A percentile compares a stretch with the other conserved stretches of the same genome.
Conservation (phyloP, 2,888 invertebrate species). For the Tipula unca region DNA sequence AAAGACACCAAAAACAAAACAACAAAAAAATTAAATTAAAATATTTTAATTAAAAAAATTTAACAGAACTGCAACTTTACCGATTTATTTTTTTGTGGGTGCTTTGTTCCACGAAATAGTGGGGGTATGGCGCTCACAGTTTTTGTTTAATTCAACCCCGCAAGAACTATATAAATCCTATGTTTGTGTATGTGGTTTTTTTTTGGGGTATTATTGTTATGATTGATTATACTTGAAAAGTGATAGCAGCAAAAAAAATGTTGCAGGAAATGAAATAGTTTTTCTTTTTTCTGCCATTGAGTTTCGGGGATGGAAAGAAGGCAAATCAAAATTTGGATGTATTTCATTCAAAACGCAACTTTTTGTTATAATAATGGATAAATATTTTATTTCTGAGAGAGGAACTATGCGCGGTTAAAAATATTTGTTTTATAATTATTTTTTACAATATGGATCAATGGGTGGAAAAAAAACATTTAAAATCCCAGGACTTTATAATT, state of each 20-base stretch:
- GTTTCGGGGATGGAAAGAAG: background rate
- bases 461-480: too few relatives aligned
- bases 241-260: background rate
- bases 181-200: background rate
- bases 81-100: background rate
- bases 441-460: too few relatives aligned
- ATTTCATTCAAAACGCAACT: background rate
- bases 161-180: background rate
- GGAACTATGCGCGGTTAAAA: too few relatives aligned
- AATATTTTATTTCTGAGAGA: too few relatives aligned
- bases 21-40: background rate
- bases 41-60: constrained; percentile 2
- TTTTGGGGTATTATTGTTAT: background rate
- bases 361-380: too few relatives aligned
- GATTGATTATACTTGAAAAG: constrained; percentile 8
- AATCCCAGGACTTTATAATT: too few relatives aligned
- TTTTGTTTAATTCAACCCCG: background rate
- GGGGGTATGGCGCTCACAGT: background rate
- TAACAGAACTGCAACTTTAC: background rate
- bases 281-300: background rate
- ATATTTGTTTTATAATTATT: too few relatives aligned
- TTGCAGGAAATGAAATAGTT: background rate
- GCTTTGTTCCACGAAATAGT: background rate
- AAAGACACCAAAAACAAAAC: background rate
- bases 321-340: background rate